phyloP scores from a whole-genome alignment of 1,140 invertebrate species.

The Anoplophora glabripennis region DNA sequence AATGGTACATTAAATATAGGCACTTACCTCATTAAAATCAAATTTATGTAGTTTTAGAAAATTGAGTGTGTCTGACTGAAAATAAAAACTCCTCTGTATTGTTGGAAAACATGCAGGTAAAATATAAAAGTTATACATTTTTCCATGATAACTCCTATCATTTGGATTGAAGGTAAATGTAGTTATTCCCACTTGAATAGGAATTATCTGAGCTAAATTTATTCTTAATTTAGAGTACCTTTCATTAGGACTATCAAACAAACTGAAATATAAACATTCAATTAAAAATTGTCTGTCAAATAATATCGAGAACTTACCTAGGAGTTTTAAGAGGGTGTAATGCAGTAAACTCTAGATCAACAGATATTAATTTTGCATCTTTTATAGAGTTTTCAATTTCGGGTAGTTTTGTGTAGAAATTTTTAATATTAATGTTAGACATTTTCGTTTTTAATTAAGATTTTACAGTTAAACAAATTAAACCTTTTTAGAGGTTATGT shows the following conservation, averaged over 20 bases:
- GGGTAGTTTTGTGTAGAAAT: constrained; percentile 35
- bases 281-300: constrained; percentile 8
- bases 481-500: too few relatives aligned
- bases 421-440: constrained; percentile 37
- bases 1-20: too few relatives aligned
- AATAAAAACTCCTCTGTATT: constrained; percentile 58
- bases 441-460: constrained; percentile 30
- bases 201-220: constrained; percentile 58
- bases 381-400: constrained; percentile 34
- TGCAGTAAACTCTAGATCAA: constrained; percentile 45
- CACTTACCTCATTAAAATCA: constrained; percentile 71
- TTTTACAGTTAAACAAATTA: too few relatives aligned
- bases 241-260: constrained; percentile 65
- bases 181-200: constrained; percentile 63
- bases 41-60: constrained; percentile 66
- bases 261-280: constrained; percentile 54
- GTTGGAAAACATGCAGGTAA: constrained; percentile 61
- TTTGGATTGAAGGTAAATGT: constrained; percentile 58
- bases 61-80: constrained; percentile 60
- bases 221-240: constrained; percentile 60
- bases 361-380: constrained; percentile 36
- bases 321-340: constrained; percentile 33
- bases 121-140: constrained; percentile 66
- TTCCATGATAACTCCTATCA: constrained; percentile 56
- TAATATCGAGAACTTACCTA: constrained; percentile 29